Evolutionary conservation across 2,797 vertebrate genomes (phyloP).

Genomic region (Enteromius afrohamiltoni): DNA sequence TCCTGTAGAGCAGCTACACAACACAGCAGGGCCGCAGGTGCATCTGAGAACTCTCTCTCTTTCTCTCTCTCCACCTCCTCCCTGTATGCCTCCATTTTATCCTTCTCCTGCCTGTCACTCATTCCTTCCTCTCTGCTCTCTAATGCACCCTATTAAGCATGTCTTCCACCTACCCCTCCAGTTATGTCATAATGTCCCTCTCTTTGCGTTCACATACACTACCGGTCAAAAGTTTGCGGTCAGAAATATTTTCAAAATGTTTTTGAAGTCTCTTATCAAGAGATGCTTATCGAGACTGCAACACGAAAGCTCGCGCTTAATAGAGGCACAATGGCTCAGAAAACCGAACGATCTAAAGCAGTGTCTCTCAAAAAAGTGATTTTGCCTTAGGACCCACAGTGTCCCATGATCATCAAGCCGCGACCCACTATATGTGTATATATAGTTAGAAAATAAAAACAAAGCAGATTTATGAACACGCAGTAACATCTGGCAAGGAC

Average conservation of each 20-base stretch:
- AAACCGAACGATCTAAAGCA: no score
- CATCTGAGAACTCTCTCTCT: slow-evolving; percentile 51
- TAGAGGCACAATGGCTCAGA: no score
- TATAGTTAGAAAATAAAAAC: no score
- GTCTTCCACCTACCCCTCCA: background rate
- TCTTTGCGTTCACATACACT: background rate
- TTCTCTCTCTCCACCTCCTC: slow-evolving; percentile 21
- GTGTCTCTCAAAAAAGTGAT: no score
- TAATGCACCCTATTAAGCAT: slow-evolving; percentile 7
- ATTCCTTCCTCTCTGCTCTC: background rate
- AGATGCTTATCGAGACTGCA: background rate
- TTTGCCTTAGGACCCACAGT: no score
- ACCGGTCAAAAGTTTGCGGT: background rate
- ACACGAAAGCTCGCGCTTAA: no score
- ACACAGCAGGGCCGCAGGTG: slow-evolving; percentile 76
- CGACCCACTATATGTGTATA: no score
- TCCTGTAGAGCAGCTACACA: slow-evolving; percentile 69
- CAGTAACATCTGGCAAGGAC: no score
- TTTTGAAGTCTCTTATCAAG: background rate
- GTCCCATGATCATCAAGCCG: no score
- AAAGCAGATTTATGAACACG: no score
- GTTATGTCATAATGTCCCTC: slow-evolving; percentile 15
- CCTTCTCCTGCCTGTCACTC: slow-evolving; percentile 17
- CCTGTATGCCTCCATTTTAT: slow-evolving; percentile 14
- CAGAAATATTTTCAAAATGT: background rate